phyloP scores from a whole-genome alignment of 2,888 invertebrate species.

The Oegoconia quadripuncta region DNA sequence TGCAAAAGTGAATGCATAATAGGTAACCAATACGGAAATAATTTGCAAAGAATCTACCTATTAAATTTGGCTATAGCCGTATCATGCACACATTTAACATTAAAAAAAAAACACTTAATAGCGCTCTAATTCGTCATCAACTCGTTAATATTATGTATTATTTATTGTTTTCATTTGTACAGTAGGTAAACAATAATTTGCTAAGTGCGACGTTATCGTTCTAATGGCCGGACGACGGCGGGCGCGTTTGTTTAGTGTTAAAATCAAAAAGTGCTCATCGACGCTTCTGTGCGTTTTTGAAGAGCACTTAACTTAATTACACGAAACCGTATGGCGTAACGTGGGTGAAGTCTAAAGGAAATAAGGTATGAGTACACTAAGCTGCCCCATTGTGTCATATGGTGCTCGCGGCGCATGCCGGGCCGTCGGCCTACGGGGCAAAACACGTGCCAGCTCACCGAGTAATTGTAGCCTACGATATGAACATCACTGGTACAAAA shows the following conservation, averaged over 20 bases:
- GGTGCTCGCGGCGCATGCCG: slow-evolving; percentile 31
- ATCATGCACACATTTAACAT: too few relatives aligned
- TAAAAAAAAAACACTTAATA: too few relatives aligned
- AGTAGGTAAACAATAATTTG: slow-evolving; percentile 35
- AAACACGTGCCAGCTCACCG: slow-evolving; percentile 45
- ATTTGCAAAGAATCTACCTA: too few relatives aligned
- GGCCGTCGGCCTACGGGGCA: too few relatives aligned
- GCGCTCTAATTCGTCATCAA: neutral
- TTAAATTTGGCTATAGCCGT: too few relatives aligned
- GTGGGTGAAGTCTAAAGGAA: slow-evolving; percentile 38
- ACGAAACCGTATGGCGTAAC: slow-evolving; percentile 49
- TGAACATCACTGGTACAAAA: slow-evolving; percentile 28
- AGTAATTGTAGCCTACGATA: slow-evolving; percentile 53
- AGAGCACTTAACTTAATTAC: slow-evolving; percentile 80
- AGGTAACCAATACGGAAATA: too few relatives aligned
- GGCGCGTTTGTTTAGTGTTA: slow-evolving; percentile 48
- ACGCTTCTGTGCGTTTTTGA: slow-evolving; percentile 50
- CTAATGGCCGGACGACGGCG: slow-evolving; percentile 34
- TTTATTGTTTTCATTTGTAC: slow-evolving; percentile 16
- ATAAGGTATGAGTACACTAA: slow-evolving; percentile 37
- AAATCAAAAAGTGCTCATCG: slow-evolving; percentile 68
- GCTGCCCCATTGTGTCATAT: slow-evolving; percentile 24
- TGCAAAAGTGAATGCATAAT: too few relatives aligned
- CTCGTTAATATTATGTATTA: slow-evolving; percentile 11
- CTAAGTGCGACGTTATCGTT: slow-evolving; percentile 58